Evolutionary conservation across 2,113 vertebrate species (phyloP).

Genomic region (Boleophthalmus pectinirostris): DNA sequence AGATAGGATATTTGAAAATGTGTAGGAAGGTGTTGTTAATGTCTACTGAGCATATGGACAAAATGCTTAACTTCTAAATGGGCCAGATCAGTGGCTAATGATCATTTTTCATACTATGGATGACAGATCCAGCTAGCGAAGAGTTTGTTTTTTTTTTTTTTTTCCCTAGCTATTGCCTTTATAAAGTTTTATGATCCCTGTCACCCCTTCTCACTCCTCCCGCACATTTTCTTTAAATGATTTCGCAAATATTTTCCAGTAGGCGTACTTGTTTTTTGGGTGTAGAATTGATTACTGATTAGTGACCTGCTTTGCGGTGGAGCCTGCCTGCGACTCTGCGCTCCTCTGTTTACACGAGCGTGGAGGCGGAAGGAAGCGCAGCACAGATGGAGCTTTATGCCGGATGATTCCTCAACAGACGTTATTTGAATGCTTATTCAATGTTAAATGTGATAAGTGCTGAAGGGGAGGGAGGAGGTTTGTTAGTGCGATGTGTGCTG

Average conservation of each 20-base stretch:
- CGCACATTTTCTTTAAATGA: conserved; percentile 43
- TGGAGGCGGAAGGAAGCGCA: conserved; percentile 40
- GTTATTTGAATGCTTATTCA: conserved; percentile 71
- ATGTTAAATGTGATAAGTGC: conserved; percentile 65
- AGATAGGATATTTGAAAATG: no score
- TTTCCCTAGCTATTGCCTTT: background rate
- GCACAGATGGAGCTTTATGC: conserved; percentile 73
- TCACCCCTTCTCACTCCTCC: background rate
- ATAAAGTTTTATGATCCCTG: background rate
- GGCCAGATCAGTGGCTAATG: no score
- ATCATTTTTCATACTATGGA: background rate
- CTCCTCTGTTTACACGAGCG: conserved; percentile 43
- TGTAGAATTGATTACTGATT: conserved; percentile 64
- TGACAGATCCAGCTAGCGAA: background rate
- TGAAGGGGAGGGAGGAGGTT: conserved; percentile 32
- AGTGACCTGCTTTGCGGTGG: conserved; percentile 44
- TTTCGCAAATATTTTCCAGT: conserved; percentile 48
- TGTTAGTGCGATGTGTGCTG: conserved; percentile 54
- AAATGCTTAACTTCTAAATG: background rate
- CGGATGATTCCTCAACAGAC: conserved; percentile 65
- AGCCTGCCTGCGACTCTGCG: conserved; percentile 37
- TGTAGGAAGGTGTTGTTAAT: background rate
- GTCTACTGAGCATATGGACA: background rate
- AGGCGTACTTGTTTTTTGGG: conserved; percentile 25
- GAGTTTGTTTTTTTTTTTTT: no score